Conservation (phyloP, 2,113 vertebrate species). For the Alethe diademata region DNA sequence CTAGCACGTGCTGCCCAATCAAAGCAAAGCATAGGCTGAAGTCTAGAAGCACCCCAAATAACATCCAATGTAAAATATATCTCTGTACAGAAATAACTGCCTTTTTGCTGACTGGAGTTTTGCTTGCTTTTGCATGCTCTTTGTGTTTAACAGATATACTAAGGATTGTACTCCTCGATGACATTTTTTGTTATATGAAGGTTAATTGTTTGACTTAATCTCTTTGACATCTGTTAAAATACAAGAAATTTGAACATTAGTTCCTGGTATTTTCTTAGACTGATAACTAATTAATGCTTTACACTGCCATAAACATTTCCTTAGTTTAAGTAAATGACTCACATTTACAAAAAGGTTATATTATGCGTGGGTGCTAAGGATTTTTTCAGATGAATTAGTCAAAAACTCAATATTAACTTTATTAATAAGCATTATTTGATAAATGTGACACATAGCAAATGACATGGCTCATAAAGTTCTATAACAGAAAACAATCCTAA, state of each 20-base stretch:
- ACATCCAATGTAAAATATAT: neutral
- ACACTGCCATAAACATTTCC: conserved; percentile 54
- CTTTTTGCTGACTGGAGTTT: conserved; percentile 31
- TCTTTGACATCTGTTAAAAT: conserved; percentile 37
- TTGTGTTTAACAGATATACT: conserved; percentile 19
- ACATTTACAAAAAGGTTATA: conserved; percentile 45
- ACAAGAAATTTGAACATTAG: conserved; percentile 44
- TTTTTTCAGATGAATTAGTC: conserved; percentile 63
- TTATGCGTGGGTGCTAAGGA: conserved; percentile 15
- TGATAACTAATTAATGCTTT: conserved; percentile 67
- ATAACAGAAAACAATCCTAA: neutral
- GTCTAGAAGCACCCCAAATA: neutral
- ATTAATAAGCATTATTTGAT: conserved; percentile 17
- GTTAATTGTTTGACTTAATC: conserved; percentile 58
- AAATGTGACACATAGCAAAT: neutral
- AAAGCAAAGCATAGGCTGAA: neutral
- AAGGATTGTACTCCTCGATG: conserved; percentile 1
- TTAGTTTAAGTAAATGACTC: conserved; percentile 57
- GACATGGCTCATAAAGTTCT: neutral
- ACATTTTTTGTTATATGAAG: neutral
- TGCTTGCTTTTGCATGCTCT: neutral
- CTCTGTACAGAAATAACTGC: conserved; percentile 43
- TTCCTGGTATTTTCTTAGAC: conserved; percentile 49
- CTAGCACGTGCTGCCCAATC: neutral
- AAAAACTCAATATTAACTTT: conserved; percentile 45